phyloP scores from a whole-genome alignment of 1,140 invertebrate species.

The Leptinotarsa defecta region DNA sequence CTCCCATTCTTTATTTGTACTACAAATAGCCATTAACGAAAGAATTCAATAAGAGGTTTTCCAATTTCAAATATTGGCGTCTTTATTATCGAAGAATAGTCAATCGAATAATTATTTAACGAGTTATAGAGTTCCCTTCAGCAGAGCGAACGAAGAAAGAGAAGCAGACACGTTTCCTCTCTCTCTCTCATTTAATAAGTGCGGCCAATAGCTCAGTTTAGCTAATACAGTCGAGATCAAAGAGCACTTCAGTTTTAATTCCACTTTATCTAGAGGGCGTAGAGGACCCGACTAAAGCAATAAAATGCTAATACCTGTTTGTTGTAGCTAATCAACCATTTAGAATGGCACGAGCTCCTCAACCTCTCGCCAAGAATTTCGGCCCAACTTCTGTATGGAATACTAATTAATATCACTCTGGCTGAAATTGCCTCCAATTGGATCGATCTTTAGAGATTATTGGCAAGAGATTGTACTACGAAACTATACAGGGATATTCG shows the following conservation, averaged over 20 bases:
- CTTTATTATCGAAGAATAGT: background rate
- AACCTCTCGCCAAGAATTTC: conserved; percentile 28
- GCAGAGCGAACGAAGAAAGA: background rate
- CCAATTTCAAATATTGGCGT: too few species aligned
- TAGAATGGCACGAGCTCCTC: conserved; percentile 29
- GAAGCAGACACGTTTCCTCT: background rate
- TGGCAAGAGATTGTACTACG: background rate
- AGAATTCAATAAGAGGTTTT: too few species aligned
- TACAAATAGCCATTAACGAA: too few species aligned
- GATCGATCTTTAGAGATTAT: conserved; percentile 10
- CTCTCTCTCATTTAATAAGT: conserved; percentile 48
- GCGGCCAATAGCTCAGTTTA: conserved; percentile 53
- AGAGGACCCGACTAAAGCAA: conserved; percentile 57
- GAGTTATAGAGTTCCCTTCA: background rate
- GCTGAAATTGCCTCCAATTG: conserved; percentile 17
- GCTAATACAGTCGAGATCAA: conserved; percentile 56
- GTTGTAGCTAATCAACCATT: conserved; percentile 58
- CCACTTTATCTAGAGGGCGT: conserved; percentile 57
- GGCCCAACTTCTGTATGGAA: conserved; percentile 14
- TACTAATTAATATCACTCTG: conserved; percentile 23
- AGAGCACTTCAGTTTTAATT: conserved; percentile 57
- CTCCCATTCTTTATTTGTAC: too few species aligned
- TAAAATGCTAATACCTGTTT: conserved; percentile 62
- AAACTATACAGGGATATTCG: too few species aligned
- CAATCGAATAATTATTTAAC: background rate